A percentile compares a stretch with the other conserved stretches of the same genome.
These are phyloP conservation scores for Trachelus troglodyta DNA, from an alignment of 2,888 invertebrate genomes.

Conservation along the genomic window DNA sequence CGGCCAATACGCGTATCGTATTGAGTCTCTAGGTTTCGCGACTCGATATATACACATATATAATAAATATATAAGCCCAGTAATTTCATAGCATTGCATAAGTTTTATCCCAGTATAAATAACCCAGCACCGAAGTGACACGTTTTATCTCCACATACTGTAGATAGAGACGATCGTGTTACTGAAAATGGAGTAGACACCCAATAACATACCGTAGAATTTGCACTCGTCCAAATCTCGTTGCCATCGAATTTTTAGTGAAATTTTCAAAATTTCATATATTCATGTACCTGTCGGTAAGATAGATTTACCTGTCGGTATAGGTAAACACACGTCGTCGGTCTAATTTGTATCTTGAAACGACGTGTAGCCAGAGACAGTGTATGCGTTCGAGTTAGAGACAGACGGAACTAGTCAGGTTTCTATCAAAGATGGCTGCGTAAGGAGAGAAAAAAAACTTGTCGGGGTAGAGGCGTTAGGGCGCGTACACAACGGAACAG, in stretches of 20 bases:
- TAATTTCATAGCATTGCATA: neutral
- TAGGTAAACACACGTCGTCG: neutral
- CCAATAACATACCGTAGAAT: neutral
- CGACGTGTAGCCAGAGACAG: neutral
- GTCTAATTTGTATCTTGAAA: neutral
- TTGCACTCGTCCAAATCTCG: neutral
- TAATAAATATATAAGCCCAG: no score
- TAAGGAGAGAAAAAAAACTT: neutral
- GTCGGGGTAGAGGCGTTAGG: neutral
- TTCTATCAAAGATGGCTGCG: conserved; percentile 8
- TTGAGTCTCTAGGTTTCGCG: neutral
- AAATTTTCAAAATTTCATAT: neutral
- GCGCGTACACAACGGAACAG: neutral
- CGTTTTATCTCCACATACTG: neutral
- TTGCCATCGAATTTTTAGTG: neutral
- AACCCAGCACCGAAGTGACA: neutral
- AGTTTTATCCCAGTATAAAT: neutral
- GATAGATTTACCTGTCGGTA: neutral
- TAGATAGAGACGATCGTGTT: neutral
- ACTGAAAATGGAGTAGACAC: neutral
- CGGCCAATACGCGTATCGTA: neutral
- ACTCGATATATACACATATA: neutral
- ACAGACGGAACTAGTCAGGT: neutral
- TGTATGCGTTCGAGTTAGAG: neutral
- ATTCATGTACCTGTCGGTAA: neutral